These are phyloP conservation scores for Ecliptopera silaceata DNA, from an alignment of 2,888 invertebrate species.

Conservation along the genomic window DNA sequence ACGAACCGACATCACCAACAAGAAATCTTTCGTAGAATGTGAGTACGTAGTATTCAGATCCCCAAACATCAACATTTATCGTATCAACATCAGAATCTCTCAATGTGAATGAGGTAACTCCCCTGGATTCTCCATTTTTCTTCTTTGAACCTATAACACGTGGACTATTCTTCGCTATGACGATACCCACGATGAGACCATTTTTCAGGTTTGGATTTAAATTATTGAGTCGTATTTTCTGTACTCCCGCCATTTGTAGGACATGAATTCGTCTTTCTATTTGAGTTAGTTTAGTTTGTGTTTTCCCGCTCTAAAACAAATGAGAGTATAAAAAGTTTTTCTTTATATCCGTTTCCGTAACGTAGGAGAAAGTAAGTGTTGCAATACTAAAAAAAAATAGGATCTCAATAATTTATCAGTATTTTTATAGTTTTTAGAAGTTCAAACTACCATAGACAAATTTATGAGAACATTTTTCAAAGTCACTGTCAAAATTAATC, in stretches of 20 bases:
- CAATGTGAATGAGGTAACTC: constrained; percentile 90
- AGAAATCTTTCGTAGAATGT: constrained; percentile 85
- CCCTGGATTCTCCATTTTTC: constrained; percentile 80
- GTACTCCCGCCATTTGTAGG: constrained; percentile 75
- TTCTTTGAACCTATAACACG: constrained; percentile 76
- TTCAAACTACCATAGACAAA: no score
- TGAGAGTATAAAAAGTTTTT: neutral
- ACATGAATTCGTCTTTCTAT: neutral
- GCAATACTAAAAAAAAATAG: neutral
- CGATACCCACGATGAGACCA: constrained; percentile 80
- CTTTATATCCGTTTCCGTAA: neutral
- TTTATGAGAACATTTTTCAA: no score
- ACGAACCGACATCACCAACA: constrained; percentile 87
- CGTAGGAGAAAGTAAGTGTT: neutral
- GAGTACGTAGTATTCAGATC: constrained; percentile 84
- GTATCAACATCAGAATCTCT: constrained; percentile 88
- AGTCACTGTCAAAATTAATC: no score
- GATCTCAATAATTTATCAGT: neutral
- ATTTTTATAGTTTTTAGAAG: no score
- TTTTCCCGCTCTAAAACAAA: constrained; percentile 21
- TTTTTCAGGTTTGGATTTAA: constrained; percentile 71
- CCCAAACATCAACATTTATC: constrained; percentile 91
- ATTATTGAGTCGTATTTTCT: constrained; percentile 66
- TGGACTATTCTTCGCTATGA: constrained; percentile 86
- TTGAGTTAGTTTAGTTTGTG: neutral